Percentiles rank a stretch among this genome's conserved stretches.
These are phyloP conservation scores for Phalera bucephala DNA, from an alignment of 2,888 invertebrate genomes.

Conservation along the genomic window DNA sequence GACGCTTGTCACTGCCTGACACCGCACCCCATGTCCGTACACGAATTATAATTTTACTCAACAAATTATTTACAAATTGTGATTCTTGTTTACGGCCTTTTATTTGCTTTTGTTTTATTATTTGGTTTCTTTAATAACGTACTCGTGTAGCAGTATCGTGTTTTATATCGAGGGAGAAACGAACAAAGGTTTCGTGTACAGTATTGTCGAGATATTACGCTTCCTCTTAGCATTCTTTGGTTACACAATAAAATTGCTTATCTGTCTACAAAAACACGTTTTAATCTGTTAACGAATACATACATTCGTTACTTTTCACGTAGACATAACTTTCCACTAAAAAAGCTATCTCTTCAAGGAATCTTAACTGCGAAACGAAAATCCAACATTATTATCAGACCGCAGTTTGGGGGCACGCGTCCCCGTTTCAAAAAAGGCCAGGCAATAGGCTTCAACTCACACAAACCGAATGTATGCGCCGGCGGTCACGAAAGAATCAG, in stretches of 20 bases:
- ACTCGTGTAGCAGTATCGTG: slow-evolving; percentile 14
- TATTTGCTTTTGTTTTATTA: slow-evolving; percentile 33
- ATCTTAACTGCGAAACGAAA: no score
- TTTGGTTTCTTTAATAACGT: slow-evolving; percentile 26
- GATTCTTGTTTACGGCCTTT: slow-evolving; percentile 40
- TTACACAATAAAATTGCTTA: no score
- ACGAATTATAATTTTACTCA: slow-evolving; percentile 68
- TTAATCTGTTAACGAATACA: background rate
- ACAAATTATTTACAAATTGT: slow-evolving; percentile 75
- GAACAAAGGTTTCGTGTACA: slow-evolving; percentile 1
- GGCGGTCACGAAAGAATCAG: slow-evolving; percentile 33
- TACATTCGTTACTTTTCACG: background rate
- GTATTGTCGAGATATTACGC: background rate
- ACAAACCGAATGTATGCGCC: slow-evolving; percentile 25
- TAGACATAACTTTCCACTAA: background rate
- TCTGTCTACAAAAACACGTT: no score
- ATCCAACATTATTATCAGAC: no score
- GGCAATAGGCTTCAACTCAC: slow-evolving; percentile 2
- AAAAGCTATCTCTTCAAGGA: background rate
- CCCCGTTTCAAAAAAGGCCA: slow-evolving; percentile 7
- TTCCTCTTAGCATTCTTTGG: background rate
- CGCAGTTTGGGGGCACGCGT: no score
- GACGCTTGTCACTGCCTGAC: slow-evolving; percentile 67
- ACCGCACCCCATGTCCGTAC: slow-evolving; percentile 67
- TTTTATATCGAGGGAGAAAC: slow-evolving; percentile 3